Evolutionary conservation across 23 tunicate genomes (phyloP).

Genomic region (Ascidia mentula): DNA sequence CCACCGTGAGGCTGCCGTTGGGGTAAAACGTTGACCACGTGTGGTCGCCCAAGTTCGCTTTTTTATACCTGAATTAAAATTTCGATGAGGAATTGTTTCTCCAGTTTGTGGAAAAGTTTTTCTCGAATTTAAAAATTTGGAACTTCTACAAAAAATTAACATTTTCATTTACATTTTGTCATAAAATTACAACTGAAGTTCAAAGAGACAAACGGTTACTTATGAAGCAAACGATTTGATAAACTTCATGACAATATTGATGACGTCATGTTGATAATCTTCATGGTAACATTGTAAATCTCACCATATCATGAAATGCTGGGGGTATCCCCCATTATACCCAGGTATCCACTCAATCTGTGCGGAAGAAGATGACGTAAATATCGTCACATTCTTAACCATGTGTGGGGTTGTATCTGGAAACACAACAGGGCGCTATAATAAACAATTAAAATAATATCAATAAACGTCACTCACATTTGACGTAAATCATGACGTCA

Average conservation of each 20-base stretch:
- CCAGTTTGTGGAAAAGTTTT: no score
- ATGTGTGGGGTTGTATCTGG: conserved; percentile 85
- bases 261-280: no score
- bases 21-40: conserved; percentile 58
- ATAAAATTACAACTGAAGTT: no score
- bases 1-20: conserved; percentile 55
- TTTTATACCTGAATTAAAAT: conserved; percentile 65
- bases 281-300: neutral
- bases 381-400: conserved; percentile 40
- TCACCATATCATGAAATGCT: conserved; percentile 80
- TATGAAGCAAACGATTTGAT: no score
- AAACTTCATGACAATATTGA: no score
- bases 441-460: neutral
- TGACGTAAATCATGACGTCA: conserved; percentile 54
- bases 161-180: no score
- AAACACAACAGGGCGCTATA: neutral
- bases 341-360: conserved; percentile 73
- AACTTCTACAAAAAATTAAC: no score
- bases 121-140: no score
- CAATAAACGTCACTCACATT: conserved; percentile 41
- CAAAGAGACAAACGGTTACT: no score
- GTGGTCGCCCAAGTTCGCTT: conserved; percentile 64
- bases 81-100: no score
- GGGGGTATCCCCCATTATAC: conserved; percentile 80
- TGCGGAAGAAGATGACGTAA: conserved; percentile 53